These are phyloP conservation scores for Melozone crissalis DNA, from an alignment of 2,113 vertebrate species.

Conservation along the genomic window DNA sequence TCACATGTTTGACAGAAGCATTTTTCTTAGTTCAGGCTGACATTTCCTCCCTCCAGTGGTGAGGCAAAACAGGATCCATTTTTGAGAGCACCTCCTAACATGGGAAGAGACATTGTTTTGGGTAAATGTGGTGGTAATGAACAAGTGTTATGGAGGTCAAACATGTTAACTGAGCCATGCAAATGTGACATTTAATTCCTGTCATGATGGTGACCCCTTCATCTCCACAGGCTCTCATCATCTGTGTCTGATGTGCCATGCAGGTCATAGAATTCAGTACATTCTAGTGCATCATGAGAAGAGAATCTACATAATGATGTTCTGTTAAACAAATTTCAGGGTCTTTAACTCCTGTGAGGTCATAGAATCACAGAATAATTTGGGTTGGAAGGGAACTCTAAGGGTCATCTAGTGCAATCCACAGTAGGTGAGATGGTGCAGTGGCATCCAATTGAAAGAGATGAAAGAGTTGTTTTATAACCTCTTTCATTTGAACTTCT, in stretches of 20 bases:
- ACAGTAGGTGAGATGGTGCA: not conserved
- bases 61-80: not conserved
- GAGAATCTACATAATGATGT: not conserved
- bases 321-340: not conserved
- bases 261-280: accelerated
- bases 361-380: not conserved
- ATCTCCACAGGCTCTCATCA: not conserved
- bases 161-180: not conserved
- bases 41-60: not conserved
- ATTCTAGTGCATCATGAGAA: not conserved
- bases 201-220: not conserved
- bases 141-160: not conserved
- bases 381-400: not conserved
- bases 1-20: not conserved
- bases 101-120: not conserved
- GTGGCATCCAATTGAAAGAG: not conserved
- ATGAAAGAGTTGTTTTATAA: not conserved
- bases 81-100: not conserved
- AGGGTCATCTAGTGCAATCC: not conserved
- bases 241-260: not conserved
- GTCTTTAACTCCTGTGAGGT: not conserved
- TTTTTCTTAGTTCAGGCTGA: not conserved
- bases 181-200: not conserved
- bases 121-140: not conserved
- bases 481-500: not conserved